A percentile compares a stretch with the other conserved stretches of the same genome.
These are phyloP conservation scores for Mus caroli DNA, from an alignment of 2,797 vertebrate species.

Conservation along the genomic window DNA sequence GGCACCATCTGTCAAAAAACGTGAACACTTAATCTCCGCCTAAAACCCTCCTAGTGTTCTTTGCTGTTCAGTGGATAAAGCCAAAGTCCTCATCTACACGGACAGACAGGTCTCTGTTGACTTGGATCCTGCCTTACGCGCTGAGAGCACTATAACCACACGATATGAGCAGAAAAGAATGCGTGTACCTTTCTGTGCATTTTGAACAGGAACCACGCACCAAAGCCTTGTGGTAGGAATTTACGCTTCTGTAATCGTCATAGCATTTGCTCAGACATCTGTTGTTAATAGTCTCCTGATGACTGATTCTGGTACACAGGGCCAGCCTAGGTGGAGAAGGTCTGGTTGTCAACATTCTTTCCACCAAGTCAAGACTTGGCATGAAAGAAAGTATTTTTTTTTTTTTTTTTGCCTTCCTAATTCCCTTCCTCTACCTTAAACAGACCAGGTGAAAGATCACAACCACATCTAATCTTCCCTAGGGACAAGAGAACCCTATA, in stretches of 20 bases:
- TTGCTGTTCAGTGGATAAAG: background rate
- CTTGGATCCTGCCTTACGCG: background rate
- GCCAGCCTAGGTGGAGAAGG: background rate
- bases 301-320: background rate
- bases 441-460: background rate
- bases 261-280: background rate
- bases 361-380: background rate
- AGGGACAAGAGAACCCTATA: background rate
- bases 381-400: background rate
- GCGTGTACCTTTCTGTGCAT: background rate
- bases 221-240: background rate
- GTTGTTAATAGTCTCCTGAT: background rate
- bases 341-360: conserved; percentile 20
- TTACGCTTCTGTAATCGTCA: conserved; percentile 15
- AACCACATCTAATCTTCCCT: background rate
- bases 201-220: background rate
- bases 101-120: background rate
- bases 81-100: background rate
- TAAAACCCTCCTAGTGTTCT: background rate
- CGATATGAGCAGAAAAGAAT: background rate
- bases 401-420: background rate
- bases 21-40: background rate
- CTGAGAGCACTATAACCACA: background rate
- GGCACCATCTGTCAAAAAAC: background rate
- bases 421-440: background rate